Base-by-base conservation (phyloP, 2,113 vertebrate genomes). In the Toxotes chatareus region DNA sequence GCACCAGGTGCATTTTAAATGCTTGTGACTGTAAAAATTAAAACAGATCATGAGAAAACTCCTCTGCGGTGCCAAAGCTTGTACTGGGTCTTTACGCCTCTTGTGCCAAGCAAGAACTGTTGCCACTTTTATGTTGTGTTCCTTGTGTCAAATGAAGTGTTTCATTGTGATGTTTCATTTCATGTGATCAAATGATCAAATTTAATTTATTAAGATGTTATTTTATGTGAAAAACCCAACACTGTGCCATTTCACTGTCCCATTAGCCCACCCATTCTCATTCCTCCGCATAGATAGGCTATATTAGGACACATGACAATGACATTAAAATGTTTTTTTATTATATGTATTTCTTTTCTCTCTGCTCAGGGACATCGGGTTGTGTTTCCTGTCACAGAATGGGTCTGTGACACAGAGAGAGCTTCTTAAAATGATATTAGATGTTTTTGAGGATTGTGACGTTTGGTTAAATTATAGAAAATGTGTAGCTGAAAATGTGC, bases 181-280 rank as follows among this genome's bases (percentile, higher is more conserved):
- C 70, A 63, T 73, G 87, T 82, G 84, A 78, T 88, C 71, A 32
- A 21, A 51, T 34, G 31, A 70, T 83, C 27, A 47, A 65, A 72
- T 81, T 94, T 94, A 89, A 93, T 90, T 94, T 93, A 93, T 93
- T 92, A 76, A 90, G 87, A 67, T 62, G 56, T 76, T 87, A 38
- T 88, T 88, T 73, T 77, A 59, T 80, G 84, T 88, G 72, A 82
- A 82, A 73, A 86, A 83, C 53, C 83, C 82, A 59, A 88, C 90
- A 76, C 86, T 86, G 89, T 85, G 86, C 74, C 62, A 49, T 78
- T 83, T 66, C 47, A 21, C 73, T 74, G 59, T 79, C 61, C 49
- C 36, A 21, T 47, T 68, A 59, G 44, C 42, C 59, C 55, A 27
- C 47, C 76, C 19, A 44, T 40, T 73, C 59, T 73, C 64, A 16